Evolutionary conservation across 2,113 vertebrate species (phyloP), one percentile per base, ranked within the genome.

Genomic region (Diadophis punctatus): DNA sequence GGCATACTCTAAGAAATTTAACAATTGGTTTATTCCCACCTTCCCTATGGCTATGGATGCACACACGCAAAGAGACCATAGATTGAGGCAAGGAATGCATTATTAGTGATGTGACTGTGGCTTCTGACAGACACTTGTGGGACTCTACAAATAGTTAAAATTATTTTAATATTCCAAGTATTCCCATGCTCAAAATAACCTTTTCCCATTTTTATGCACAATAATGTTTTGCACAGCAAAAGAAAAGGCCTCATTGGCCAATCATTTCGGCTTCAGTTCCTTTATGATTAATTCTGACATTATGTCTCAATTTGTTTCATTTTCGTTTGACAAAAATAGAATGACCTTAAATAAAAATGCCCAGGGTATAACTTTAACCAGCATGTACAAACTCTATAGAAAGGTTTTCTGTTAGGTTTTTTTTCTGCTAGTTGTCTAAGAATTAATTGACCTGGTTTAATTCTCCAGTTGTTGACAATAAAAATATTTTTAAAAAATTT

Each of bases 361-460:
- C 90, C 87, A 25, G 87, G 90, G 20, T 89, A 46, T 86, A 52
- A 89, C 91, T n/a, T 89, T 91, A 86, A 56, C 63, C 0, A 0
- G 89, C 89, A 49, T 87, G 90, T 89, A 91, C 86, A 85, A 48
- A 91, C 85, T 90, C 2, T 0, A 3, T 0, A 39, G 86, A 55
- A 85, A 68, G 18, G 91, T 46, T 80, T 30, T 2, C 0, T 68
- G 80, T 90, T 10, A 55, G 39, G 46, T 3, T 46, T 51, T 86
- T 48, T 91, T 86, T 90, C 7, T 84, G 22, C 93, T 95, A 53
- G 48, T 30, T 56, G 60, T 6, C 43, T 2, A 12, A 90, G 18
- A 90, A 94, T 89, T 87, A 90, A 94, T 88, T 87, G 93, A 94
- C 30, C 94, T 94, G 93, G 92, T 88, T 93, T 90, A 95, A 94